Base-by-base conservation (phyloP, 2,797 vertebrate species). In the Octomys mimax region DNA sequence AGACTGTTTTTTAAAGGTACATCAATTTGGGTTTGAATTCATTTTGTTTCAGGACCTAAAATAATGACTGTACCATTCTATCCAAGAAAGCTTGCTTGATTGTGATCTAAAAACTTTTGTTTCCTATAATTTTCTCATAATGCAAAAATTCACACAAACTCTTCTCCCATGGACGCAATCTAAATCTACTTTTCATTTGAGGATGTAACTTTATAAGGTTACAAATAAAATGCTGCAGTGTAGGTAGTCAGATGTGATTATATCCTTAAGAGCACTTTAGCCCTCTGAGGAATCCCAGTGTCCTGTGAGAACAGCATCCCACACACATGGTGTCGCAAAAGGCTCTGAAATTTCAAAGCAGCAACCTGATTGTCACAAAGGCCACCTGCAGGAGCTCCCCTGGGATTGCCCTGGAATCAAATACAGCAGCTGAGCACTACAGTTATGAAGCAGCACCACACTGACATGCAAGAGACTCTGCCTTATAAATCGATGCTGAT, bases 401-500 rank as follows among this genome's bases (percentile, higher is more conserved):
- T 5, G 26, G 59, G 90, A 92, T 80, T n/a, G 59, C 89, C 54
- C 62, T 5, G 7, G 89, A 52, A 85, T 88, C 90, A 75, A 54
- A 82, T 31, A 19, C 21, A 11, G 73, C 62, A 85, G 78, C 57
- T 2, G 2, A 21, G 77, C 1, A 4, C 75, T 8, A 39, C 42
- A 0, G 49, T 81, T 71, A 70, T 57, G 82, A 75, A 33, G 61
- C 46, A 10, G 90, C 59, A 0, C 52, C 94, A 80, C 84, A 11
- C 84, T 42, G 94, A 75, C 54, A 9, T 10, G 62, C 96, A 61
- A 89, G 1, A 82, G 91, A 66, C 49, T 92, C 93, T 82, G 81
- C 85, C 95, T 93, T 81, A 39, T 36, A 94, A 91, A 96, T 97
- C 96, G 33, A 96, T 97, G 93, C 94, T 95, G 97, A 97, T 96